Evolutionary conservation across 92 coral and sea anemone species (phyloP), one percentile per base, ranked within the genome.

Genomic region (Pocillopora grandis): DNA sequence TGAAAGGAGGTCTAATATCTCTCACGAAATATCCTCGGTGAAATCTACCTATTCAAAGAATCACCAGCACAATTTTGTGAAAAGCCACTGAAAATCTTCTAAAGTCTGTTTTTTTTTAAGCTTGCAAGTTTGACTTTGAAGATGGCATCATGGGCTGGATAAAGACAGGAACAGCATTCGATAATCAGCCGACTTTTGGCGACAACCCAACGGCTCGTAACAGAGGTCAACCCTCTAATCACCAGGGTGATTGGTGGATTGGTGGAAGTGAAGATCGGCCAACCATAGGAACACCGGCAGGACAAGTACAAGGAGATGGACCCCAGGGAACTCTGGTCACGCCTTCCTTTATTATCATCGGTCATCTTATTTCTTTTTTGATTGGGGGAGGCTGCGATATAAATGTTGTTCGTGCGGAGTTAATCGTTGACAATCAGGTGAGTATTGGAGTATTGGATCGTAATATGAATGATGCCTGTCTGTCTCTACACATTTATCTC

Each of bases 181-280:
- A 92, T 79, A 86, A 82, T 59, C 92, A 86, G 35, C 92, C 92
- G 1, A 89, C 92, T 15, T 91, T 86, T 59, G 89, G 92, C 18
- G 95, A 92, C 64, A 92, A 89, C 76, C 80, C 95, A 16, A 60
- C 78, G 13, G 77, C 35, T 48, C 91, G 95, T 66, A 84, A 67
- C 64, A 72, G 90, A 9, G 76, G 75, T 27, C 64, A 75, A 62
- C 81, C 90, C 11, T 73, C 95, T 55, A 82, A 83, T 23, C 92
- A 85, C 8, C 84, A 82, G 15, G 95, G 95, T 4, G 77, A 86
- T 72, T 92, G 91, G 91, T 92, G 95, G 95, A 92, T 92, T 52
- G 95, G 95, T 36, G 90, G 92, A 2, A 65, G 1, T 64, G 90
- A 92, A 58, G 76, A 89, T 57, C 83, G 95, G 13, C 86, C 90